A percentile compares a stretch with the other conserved stretches of the same genome.
These are phyloP conservation scores for Sthenelais limicola DNA, from an alignment of 2,888 invertebrate species.

Conservation along the genomic window DNA sequence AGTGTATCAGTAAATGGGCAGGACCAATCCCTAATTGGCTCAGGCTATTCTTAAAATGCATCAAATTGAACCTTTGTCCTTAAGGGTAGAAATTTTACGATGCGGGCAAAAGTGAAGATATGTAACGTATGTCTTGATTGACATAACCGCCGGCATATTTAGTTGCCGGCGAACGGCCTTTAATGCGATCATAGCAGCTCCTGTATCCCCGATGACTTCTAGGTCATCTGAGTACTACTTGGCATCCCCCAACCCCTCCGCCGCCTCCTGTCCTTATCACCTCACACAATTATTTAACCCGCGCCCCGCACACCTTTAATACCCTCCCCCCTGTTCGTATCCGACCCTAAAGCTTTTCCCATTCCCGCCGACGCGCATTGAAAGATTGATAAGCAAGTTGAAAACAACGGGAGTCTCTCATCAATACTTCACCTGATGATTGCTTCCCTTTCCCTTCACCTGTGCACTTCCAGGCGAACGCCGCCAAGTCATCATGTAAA, in stretches of 20 bases:
- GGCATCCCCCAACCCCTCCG: background rate
- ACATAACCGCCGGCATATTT: too few relatives aligned
- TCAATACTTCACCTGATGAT: conserved; percentile 24
- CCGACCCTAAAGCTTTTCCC: background rate
- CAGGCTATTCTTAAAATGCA: too few relatives aligned
- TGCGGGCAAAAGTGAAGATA: too few relatives aligned
- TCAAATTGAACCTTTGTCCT: too few relatives aligned
- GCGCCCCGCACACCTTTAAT: too few relatives aligned
- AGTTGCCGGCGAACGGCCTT: background rate
- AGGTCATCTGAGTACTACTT: conserved; percentile 6
- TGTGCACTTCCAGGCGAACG: conserved; percentile 24
- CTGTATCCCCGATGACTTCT: too few relatives aligned
- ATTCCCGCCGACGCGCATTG: conserved; percentile 23
- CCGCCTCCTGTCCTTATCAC: background rate
- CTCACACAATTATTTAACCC: too few relatives aligned
- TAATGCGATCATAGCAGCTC: too few relatives aligned
- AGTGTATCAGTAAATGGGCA: too few relatives aligned
- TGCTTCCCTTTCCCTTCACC: background rate
- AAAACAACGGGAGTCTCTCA: background rate
- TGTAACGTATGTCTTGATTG: too few relatives aligned
- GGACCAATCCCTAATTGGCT: too few relatives aligned
- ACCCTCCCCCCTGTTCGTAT: background rate
- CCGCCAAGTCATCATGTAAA: background rate
- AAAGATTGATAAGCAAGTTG: conserved; percentile 26
- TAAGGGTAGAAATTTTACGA: too few relatives aligned